Evolutionary conservation across 2,888 invertebrate species (phyloP).

Genomic region (Eilema griseolum): DNA sequence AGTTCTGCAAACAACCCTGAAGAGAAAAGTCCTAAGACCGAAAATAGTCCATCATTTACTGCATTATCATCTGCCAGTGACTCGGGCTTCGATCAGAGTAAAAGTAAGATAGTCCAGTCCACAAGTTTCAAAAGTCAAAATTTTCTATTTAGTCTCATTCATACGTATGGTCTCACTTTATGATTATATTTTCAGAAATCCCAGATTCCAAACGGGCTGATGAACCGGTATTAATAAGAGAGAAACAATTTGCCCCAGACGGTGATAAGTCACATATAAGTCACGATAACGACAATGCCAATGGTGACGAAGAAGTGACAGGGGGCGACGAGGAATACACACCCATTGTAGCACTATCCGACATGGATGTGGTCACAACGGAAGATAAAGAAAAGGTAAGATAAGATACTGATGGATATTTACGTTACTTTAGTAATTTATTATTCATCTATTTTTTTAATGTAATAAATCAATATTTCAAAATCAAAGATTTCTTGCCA

Average conservation of each 20-base stretch:
- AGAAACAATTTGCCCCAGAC: slow-evolving; percentile 40
- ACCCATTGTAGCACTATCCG: slow-evolving; percentile 95
- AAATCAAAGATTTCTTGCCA: no score
- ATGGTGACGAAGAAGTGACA: slow-evolving; percentile 66
- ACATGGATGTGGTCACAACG: slow-evolving; percentile 93
- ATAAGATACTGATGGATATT: background rate
- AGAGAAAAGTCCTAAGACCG: slow-evolving; percentile 55
- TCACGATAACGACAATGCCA: slow-evolving; percentile 61
- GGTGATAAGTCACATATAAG: slow-evolving; percentile 59
- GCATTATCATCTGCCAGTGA: slow-evolving; percentile 62
- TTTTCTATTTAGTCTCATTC: no score
- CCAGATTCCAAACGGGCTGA: slow-evolving; percentile 89
- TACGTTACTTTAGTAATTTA: no score
- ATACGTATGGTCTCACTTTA: no score
- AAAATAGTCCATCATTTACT: slow-evolving; percentile 66
- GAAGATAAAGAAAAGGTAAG: slow-evolving; percentile 96
- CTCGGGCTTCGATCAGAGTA: slow-evolving; percentile 55
- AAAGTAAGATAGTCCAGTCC: slow-evolving; percentile 33
- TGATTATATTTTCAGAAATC: slow-evolving; percentile 62
- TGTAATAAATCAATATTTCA: no score
- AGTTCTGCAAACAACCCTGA: slow-evolving; percentile 23
- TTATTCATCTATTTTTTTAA: no score
- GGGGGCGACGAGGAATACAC: slow-evolving; percentile 89
- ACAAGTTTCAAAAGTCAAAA: no score
- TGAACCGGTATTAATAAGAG: slow-evolving; percentile 85